phyloP scores from a whole-genome alignment of 2,113 vertebrate species.

The Cyphomyrus plagiostoma region DNA sequence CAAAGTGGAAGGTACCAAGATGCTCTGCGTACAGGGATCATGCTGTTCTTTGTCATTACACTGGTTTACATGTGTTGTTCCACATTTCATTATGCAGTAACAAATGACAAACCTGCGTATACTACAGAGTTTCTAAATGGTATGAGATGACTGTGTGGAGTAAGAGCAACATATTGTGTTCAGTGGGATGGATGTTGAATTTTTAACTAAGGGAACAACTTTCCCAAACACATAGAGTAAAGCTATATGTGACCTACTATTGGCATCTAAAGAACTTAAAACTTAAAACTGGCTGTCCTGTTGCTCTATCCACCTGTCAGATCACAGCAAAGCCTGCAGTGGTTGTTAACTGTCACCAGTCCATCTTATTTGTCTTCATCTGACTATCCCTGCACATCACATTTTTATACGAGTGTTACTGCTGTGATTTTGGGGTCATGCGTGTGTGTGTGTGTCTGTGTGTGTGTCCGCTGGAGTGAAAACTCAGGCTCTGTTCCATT shows the following conservation, averaged over 20 bases:
- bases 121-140: neutral
- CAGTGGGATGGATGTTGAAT: neutral
- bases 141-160: neutral
- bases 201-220: neutral
- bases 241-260: neutral
- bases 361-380: neutral
- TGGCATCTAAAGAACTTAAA: neutral
- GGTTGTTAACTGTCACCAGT: neutral
- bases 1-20: neutral
- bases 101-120: neutral
- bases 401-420: neutral
- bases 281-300: neutral
- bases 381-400: neutral
- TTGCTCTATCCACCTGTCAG: neutral
- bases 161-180: neutral
- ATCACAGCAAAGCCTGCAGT: too few species aligned
- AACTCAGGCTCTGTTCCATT: constrained; percentile 31
- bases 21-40: neutral
- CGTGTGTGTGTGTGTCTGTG: constrained; percentile 13
- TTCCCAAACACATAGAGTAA: neutral
- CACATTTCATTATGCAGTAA: neutral
- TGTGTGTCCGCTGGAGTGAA: constrained; percentile 20
- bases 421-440: neutral
- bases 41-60: neutral
- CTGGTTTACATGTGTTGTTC: neutral